These are phyloP conservation scores for Thymallus thymallus DNA, from an alignment of 2,113 vertebrate genomes.

Conservation along the genomic window DNA sequence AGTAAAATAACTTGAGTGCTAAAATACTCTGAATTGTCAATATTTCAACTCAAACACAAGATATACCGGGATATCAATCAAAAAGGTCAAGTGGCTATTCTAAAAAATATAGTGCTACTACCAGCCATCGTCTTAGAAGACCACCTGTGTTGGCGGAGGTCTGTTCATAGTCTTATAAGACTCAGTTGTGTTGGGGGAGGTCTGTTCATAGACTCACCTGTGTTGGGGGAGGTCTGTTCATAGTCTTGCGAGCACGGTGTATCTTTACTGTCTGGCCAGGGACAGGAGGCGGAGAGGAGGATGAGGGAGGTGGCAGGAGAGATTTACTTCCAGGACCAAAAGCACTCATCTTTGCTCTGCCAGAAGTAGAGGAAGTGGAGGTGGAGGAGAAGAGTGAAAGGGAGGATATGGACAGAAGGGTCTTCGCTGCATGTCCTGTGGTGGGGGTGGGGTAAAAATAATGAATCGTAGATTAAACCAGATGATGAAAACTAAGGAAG, in stretches of 20 bases:
- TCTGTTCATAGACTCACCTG: constrained; percentile 86
- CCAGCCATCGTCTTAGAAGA: neutral
- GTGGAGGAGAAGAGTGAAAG: constrained; percentile 58
- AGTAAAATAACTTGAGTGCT: neutral
- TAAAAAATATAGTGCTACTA: too few species aligned
- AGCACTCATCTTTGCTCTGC: constrained; percentile 87
- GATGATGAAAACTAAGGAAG: neutral
- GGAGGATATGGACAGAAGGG: constrained; percentile 67
- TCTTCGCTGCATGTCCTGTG: constrained; percentile 80
- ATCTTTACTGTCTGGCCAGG: constrained; percentile 73
- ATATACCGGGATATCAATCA: neutral
- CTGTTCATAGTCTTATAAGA: constrained; percentile 90
- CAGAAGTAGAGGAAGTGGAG: constrained; percentile 64
- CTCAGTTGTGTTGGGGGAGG: constrained; percentile 78
- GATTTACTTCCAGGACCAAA: constrained; percentile 79
- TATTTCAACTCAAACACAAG: neutral
- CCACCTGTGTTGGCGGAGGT: constrained; percentile 78
- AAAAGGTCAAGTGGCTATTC: too few species aligned
- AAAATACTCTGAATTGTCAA: neutral
- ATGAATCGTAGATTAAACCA: neutral
- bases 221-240: constrained; percentile 78
- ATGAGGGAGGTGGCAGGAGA: constrained; percentile 59
- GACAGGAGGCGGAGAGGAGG: constrained; percentile 65
- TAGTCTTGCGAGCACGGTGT: constrained; percentile 87
- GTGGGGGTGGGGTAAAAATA: neutral